phyloP scores from a whole-genome alignment of 2,888 invertebrate genomes.

The Nephrotoma appendiculata region DNA sequence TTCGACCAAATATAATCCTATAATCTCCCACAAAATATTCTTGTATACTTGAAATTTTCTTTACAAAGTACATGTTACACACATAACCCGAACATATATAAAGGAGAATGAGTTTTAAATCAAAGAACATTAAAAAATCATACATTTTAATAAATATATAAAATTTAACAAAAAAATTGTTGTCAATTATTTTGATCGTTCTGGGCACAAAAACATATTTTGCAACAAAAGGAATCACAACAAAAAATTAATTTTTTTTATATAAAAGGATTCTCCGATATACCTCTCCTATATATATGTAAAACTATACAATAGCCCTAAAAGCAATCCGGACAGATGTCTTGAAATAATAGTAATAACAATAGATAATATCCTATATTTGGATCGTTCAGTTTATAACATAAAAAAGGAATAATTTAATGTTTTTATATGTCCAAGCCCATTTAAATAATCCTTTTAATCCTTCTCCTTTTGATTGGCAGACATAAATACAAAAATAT shows the following conservation, averaged over 20 bases:
- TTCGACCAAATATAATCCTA: not conserved
- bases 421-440: not conserved
- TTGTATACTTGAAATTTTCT: not conserved
- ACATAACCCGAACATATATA: not conserved
- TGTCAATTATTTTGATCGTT: not conserved
- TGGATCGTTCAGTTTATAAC: not conserved
- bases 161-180: not conserved
- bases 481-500: not conserved
- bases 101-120: not conserved
- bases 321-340: not conserved
- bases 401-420: not conserved
- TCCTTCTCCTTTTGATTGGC: not conserved
- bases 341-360: not conserved
- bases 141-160: not conserved
- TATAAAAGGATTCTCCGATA: not conserved
- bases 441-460: not conserved
- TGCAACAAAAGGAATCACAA: not conserved
- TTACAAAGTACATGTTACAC: not conserved
- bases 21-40: not conserved
- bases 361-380: not conserved
- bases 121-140: not conserved
- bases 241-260: not conserved
- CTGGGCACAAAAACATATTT: not conserved
- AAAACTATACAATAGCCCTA: not conserved
- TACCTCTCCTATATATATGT: not conserved